These are phyloP conservation scores for Pseudomyrmex pallidus DNA, from an alignment of 1,140 invertebrate genomes.

Conservation along the genomic window DNA sequence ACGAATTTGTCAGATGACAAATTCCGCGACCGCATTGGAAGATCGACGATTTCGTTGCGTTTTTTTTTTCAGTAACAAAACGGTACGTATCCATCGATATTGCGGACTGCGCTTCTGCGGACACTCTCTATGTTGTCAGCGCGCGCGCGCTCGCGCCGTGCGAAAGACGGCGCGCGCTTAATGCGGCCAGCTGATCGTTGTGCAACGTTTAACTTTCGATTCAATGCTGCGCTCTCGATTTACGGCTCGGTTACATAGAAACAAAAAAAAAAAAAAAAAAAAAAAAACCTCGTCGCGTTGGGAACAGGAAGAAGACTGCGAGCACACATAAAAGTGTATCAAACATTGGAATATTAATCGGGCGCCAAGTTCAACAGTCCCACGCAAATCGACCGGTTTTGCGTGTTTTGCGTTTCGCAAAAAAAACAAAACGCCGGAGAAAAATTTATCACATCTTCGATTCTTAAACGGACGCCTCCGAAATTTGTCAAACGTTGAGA, in stretches of 20 bases:
- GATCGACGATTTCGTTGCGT: slow-evolving; percentile 27
- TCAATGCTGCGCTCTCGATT: slow-evolving; percentile 70
- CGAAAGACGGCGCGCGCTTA: slow-evolving; percentile 77
- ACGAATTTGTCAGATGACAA: slow-evolving; percentile 43
- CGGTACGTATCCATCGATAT: background rate
- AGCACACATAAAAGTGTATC: background rate
- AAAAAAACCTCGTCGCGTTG: background rate
- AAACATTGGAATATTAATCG: background rate
- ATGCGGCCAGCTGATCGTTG: slow-evolving; percentile 74
- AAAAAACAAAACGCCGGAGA: background rate
- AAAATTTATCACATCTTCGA: too few species aligned
- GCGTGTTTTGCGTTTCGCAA: background rate
- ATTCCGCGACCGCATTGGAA: background rate
- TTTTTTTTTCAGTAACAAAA: background rate
- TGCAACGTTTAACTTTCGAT: slow-evolving; percentile 79
- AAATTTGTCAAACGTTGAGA: slow-evolving; percentile 5
- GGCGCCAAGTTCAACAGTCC: background rate
- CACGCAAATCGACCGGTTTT: background rate
- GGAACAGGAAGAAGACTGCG: background rate
- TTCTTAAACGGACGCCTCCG: background rate
- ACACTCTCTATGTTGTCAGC: slow-evolving; percentile 25
- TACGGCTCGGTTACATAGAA: slow-evolving; percentile 42
- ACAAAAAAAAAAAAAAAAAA: background rate
- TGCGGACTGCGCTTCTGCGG: too few species aligned
- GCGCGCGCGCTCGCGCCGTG: slow-evolving; percentile 21